Base-by-base conservation (phyloP, 2,888 invertebrate species). In the Caenorhabditis sinica region DNA sequence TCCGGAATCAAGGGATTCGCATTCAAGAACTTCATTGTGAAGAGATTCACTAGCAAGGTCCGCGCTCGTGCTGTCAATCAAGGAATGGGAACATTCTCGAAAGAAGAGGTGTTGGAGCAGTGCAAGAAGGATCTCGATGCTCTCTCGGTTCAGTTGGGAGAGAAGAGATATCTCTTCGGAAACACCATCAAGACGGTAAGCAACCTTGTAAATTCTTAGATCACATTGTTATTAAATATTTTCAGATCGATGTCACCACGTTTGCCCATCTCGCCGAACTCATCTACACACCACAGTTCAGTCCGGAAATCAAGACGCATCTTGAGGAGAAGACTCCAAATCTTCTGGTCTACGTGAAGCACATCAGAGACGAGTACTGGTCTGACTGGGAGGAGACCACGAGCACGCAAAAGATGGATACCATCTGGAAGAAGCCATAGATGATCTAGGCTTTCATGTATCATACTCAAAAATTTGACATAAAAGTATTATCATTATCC, bases 201-300 rank as follows among this genome's bases (percentile, higher is more conserved):
- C 81, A n/a, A n/a, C n/a, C n/a, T n/a, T n/a, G n/a, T n/a, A n/a
- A n/a, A 49, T 49, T 49, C 15, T 4, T 4, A 43, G 33, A 36
- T 36, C 33, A 36, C 5, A 36, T 6, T 36, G 33, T 36, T 36
- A 36, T 36, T 28, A 28, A 0, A 6, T 30, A 1, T n/a, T 45
- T 89, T 25, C 77, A 90, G 90, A 75, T 90, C 94, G 98, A 98
- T 93, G 96, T 97, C 82, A 96, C 96, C 40, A 96, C 96, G 85
- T 98, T 97, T 94, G 96, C 97, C 43, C 96, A 96, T 93, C 95
- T 97, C 92, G 96, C 96, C 89, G 97, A 97, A 94, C 95, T 97
- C 91, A 95, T 96, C 93, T 97, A 96, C 95, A 95, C 97, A 91
- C 96, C 97, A 93, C 96, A 96, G 93, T 96, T 96, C 93, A 95